A percentile compares a stretch with the other conserved stretches of the same genome.
Conservation (phyloP, 2,113 vertebrate species). For the Deroptyus accipitrinus region DNA sequence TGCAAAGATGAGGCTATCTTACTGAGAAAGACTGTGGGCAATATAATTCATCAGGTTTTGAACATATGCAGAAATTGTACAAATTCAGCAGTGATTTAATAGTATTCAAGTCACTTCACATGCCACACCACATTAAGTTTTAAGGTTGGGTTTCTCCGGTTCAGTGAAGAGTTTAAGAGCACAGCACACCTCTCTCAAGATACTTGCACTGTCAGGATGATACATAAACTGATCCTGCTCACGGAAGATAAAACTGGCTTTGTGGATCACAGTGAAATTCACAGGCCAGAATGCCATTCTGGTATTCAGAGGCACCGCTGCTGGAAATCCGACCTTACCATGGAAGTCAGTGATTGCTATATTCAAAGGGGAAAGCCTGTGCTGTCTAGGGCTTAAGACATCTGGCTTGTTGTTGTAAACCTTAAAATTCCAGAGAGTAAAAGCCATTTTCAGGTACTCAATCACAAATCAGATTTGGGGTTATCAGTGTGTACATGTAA, state of each 20-base stretch:
- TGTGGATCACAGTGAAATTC: conserved; percentile 52
- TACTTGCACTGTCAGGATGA: conserved; percentile 38
- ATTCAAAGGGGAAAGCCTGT: conserved; percentile 18
- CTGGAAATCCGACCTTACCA: neutral
- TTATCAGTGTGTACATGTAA: conserved; percentile 68
- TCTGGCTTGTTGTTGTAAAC: conserved; percentile 64
- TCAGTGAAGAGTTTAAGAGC: neutral
- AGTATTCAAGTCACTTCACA: neutral
- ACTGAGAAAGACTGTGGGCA: neutral
- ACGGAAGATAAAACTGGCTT: conserved; percentile 20
- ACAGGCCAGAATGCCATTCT: conserved; percentile 43
- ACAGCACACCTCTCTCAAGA: neutral
- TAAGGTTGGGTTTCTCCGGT: neutral
- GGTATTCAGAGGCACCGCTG: neutral
- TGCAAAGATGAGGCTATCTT: neutral
- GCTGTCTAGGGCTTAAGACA: conserved; percentile 8
- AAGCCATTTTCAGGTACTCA: conserved; percentile 71
- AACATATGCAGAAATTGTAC: neutral
- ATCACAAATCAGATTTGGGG: conserved; percentile 68
- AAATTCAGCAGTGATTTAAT: neutral
- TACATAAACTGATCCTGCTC: conserved; percentile 50
- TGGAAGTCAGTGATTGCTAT: neutral
- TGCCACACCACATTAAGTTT: neutral
- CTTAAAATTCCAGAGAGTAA: conserved; percentile 66
- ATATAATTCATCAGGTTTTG: neutral